phyloP scores from a whole-genome alignment of 2,113 vertebrate genomes.

The Scopus umbretta region DNA sequence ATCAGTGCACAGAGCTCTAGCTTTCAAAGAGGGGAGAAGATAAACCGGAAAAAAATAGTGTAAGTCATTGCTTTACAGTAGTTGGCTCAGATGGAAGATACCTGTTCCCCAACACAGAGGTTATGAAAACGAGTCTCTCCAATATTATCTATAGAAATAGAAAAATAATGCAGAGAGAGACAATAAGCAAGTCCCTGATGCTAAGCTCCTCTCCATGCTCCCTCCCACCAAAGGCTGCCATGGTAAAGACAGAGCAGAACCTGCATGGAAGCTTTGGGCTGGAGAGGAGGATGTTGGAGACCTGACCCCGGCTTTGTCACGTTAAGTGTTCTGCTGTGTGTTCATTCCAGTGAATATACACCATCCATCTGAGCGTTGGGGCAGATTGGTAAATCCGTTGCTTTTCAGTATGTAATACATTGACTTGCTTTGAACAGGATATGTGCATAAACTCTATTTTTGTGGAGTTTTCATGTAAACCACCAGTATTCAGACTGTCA shows the following conservation, averaged over 20 bases:
- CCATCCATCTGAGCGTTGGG: background rate
- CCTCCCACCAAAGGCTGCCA: background rate
- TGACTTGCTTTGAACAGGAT: background rate
- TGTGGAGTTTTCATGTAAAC: background rate
- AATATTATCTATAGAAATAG: background rate
- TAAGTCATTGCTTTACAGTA: background rate
- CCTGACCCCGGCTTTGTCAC: background rate
- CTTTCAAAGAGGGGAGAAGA: background rate
- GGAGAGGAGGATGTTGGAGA: background rate
- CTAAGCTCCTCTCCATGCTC: background rate
- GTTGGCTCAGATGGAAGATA: background rate
- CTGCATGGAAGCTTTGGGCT: background rate
- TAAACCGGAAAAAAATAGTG: background rate
- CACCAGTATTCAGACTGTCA: background rate
- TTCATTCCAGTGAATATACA: background rate
- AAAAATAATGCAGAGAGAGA: background rate
- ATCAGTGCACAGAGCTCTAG: background rate
- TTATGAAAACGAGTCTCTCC: background rate
- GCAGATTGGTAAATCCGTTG: background rate
- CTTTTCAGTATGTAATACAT: background rate
- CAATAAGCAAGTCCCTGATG: background rate
- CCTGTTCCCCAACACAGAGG: background rate
- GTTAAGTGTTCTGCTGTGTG: background rate
- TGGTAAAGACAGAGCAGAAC: background rate
- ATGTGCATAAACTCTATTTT: background rate